Evolutionary conservation across 1,140 invertebrate species (phyloP), one percentile per base, ranked within the genome.

Genomic region (Brachionus plicatilis): DNA sequence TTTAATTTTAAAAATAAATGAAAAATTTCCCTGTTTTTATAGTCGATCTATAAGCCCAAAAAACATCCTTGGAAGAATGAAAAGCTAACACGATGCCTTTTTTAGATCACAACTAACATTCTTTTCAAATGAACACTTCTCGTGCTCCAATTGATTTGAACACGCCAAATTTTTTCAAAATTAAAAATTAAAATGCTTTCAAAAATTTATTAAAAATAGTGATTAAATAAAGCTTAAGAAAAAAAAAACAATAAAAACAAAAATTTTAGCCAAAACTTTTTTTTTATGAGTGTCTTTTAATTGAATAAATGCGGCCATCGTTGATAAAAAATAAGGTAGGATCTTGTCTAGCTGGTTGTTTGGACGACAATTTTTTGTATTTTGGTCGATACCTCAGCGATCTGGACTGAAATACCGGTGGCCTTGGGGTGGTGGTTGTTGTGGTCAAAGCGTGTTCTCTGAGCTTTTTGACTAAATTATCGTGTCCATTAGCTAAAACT

Each of bases 151-250:
- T 60, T 9, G 53, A 60, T 27, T 17, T 20, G 53, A 60, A 20
- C 53, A 60, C 53, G 53, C 20, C n/a, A 20, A 20, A 24, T 7
- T 9, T 24, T 20, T 60, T 20, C 5, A 60, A 20, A 60, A 20
- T 60, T 11, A 20, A 60, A 60, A 17, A 20, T 20, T 9, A 60
- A 20, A 60, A 24, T 20, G 20, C 17, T 60, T 68, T 27, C 6
- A 29, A 68, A 68, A 68, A 68, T 68, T 68, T 68, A 37, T 37
- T 29, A 37, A 68, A 68, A 68, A 68, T n/a, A 68, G 33, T 68
- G 66, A 33, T 68, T 68, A 68, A 68, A 68, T 68, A 68, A 41
- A 68, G 33, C 33, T 41, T 68, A 33, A 41, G 9, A 33, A 12
- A 17, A 20, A 12, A 33, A 68, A 33, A 68, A 6, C 20, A 66